These are phyloP conservation scores for Himalopsyche tibetana DNA, from an alignment of 2,888 invertebrate genomes.

Conservation along the genomic window DNA sequence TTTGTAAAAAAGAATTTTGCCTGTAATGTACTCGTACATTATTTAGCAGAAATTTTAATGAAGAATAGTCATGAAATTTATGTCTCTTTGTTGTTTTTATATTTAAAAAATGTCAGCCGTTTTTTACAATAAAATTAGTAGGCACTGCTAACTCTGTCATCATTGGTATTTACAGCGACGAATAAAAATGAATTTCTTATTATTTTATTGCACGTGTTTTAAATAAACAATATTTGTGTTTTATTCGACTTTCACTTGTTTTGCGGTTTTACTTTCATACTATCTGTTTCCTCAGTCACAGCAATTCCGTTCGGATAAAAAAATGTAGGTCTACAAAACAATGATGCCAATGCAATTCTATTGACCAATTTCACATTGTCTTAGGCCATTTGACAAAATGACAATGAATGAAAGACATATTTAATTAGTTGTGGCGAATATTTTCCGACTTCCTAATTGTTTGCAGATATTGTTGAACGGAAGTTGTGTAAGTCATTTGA, in stretches of 20 bases:
- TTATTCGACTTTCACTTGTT: conserved; percentile 24
- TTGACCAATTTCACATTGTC: conserved; percentile 16
- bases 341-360: conserved; percentile 17
- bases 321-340: conserved; percentile 34
- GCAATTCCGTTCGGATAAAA: conserved; percentile 5
- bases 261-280: conserved; percentile 42
- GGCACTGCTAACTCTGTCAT: no score
- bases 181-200: no score
- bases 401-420: neutral
- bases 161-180: no score
- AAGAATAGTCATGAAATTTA: no score
- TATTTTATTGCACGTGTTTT: conserved; percentile 17
- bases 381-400: neutral
- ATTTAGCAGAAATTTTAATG: no score
- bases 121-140: no score
- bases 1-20: no score
- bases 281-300: conserved; percentile 1
- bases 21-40: no score
- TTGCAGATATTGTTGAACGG: neutral
- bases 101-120: no score
- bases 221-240: conserved; percentile 28
- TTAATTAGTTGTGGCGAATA: neutral
- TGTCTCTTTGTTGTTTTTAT: no score
- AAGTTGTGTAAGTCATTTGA: neutral
- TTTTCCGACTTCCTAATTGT: neutral